A percentile compares a stretch with the other conserved stretches of the same genome.
Evolutionary conservation across 2,888 invertebrate species (phyloP).

Genomic region (Leucozona laternaria): DNA sequence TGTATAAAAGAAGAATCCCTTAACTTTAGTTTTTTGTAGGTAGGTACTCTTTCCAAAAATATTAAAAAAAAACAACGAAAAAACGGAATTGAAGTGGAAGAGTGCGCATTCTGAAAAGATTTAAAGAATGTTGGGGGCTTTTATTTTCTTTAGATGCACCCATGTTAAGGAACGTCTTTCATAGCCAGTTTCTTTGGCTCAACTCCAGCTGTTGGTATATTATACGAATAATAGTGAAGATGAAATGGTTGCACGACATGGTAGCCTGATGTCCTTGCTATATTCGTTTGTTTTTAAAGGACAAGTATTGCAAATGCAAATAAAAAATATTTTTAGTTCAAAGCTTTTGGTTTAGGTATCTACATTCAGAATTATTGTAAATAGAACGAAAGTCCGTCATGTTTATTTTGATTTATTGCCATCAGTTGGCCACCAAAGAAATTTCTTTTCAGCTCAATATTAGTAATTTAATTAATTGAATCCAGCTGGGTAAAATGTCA

Average conservation of each 20-base stretch:
- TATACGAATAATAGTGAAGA: slow-evolving; percentile 12
- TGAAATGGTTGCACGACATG: slow-evolving; percentile 13
- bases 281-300: not conserved
- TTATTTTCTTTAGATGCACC: slow-evolving; percentile 64
- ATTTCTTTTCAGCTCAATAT: too few species aligned
- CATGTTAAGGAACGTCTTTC: slow-evolving; percentile 67
- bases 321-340: not conserved
- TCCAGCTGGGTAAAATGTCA: too few species aligned
- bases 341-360: not conserved
- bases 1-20: slow-evolving; percentile 1
- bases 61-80: slow-evolving; percentile 30
- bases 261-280: not conserved
- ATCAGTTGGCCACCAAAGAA: too few species aligned
- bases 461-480: too few species aligned
- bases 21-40: slow-evolving; percentile 31
- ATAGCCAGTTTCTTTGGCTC: slow-evolving; percentile 62
- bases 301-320: not conserved
- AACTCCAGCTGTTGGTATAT: slow-evolving; percentile 52
- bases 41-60: not conserved
- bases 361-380: too few species aligned
- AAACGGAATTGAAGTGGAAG: slow-evolving; percentile 71
- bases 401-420: too few species aligned
- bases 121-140: slow-evolving; percentile 48
- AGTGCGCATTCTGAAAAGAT: slow-evolving; percentile 67
- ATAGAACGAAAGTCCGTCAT: too few species aligned